These are phyloP conservation scores for Spea multiplicata DNA, from an alignment of 2,113 vertebrate genomes.

Conservation along the genomic window DNA sequence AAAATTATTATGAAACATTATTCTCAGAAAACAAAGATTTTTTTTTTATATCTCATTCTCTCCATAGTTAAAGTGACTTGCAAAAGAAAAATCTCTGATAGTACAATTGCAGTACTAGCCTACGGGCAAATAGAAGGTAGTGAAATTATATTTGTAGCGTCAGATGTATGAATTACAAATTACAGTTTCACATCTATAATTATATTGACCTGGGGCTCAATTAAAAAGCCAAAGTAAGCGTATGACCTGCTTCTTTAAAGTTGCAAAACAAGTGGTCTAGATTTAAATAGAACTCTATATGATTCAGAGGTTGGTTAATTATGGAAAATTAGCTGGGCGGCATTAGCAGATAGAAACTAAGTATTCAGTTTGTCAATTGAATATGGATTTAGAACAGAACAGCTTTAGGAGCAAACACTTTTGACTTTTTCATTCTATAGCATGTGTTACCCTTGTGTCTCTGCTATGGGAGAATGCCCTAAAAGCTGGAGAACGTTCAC, in stretches of 20 bases:
- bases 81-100: neutral
- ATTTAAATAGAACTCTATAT: neutral
- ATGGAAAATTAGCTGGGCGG: neutral
- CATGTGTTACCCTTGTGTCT: too few species aligned
- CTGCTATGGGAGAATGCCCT: too few species aligned
- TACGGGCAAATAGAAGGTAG: neutral
- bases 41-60: too few species aligned
- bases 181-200: conserved; percentile 17
- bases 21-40: too few species aligned
- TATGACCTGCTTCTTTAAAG: neutral
- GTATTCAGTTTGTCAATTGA: too few species aligned
- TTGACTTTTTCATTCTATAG: too few species aligned
- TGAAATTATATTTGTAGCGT: conserved; percentile 8
- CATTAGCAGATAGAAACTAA: neutral
- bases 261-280: neutral
- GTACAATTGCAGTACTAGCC: conserved; percentile 6
- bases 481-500: too few species aligned
- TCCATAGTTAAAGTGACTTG: neutral
- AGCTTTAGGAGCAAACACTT: too few species aligned
- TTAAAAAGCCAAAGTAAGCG: conserved; percentile 10
- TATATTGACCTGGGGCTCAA: conserved; percentile 11
- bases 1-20: too few species aligned
- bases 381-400: too few species aligned
- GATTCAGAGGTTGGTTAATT: neutral
- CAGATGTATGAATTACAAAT: conserved; percentile 22